phyloP scores from a whole-genome alignment of 2,113 vertebrate genomes.

The Oenanthe melanoleuca region DNA sequence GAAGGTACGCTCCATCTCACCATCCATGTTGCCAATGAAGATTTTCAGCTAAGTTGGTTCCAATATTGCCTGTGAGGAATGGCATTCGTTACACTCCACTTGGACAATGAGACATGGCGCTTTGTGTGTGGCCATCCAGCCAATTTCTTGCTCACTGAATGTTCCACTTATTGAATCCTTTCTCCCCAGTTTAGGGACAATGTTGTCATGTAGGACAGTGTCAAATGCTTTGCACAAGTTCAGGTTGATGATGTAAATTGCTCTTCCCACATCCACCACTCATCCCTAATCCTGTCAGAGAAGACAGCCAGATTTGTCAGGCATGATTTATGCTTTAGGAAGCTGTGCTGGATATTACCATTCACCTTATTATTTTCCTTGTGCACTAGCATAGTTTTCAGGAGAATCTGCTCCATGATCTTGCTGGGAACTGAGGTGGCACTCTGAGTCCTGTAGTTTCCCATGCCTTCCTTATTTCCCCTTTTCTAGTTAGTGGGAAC shows the following conservation, averaged over 20 bases:
- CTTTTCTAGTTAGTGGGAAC: neutral
- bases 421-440: neutral
- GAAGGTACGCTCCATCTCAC: neutral
- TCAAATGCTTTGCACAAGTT: neutral
- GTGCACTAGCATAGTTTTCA: neutral
- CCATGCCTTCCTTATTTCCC: neutral
- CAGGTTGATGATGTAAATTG: neutral
- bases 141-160: neutral
- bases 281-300: neutral
- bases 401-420: neutral
- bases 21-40: neutral
- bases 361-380: neutral
- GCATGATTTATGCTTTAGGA: neutral
- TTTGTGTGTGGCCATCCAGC: neutral
- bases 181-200: neutral
- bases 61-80: rapidly evolving
- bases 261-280: neutral
- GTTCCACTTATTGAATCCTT: neutral
- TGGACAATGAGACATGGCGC: no score
- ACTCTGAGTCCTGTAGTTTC: neutral
- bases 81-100: neutral
- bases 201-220: neutral
- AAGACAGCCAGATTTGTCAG: neutral
- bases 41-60: no score
- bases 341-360: neutral